Evolutionary conservation across 2,797 vertebrate species (phyloP).

Genomic region (Sphaeramia orbicularis): DNA sequence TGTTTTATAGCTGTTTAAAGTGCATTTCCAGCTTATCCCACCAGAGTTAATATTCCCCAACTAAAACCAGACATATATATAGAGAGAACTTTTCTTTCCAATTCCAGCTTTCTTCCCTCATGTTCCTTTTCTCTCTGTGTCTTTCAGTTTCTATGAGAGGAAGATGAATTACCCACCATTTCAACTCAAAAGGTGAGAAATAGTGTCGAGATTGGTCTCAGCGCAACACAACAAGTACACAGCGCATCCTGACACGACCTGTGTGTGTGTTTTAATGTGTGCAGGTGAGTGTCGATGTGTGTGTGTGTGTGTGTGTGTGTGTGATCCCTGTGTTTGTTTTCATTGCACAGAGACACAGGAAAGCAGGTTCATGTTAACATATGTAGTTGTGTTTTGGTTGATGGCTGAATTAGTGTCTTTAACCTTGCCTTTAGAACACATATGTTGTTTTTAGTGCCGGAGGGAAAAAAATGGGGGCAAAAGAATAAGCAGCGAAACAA

Average conservation of each 20-base stretch:
- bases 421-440: not conserved
- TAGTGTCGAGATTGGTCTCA: conserved; percentile 25
- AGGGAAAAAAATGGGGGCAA: conserved; percentile 11
- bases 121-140: conserved; percentile 1
- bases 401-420: not conserved
- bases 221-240: conserved; percentile 13
- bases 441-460: not conserved
- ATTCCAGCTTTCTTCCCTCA: not conserved
- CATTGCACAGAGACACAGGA: too few relatives aligned
- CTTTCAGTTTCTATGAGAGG: conserved; percentile 10
- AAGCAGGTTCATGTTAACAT: too few relatives aligned
- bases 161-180: conserved; percentile 43
- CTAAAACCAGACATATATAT: conserved; percentile 75
- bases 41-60: too few relatives aligned
- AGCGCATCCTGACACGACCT: conserved; percentile 20
- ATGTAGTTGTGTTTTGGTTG: not conserved
- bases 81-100: conserved; percentile 36
- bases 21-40: too few relatives aligned
- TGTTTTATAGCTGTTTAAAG: too few relatives aligned
- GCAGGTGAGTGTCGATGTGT: not conserved
- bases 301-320: conserved; percentile 1
- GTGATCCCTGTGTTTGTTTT: conserved; percentile 1
- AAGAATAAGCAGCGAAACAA: conserved; percentile 3
- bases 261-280: conserved; percentile 24
- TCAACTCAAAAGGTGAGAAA: conserved; percentile 39